Conservation (phyloP, 2,113 vertebrate species). For the Pionites leucogaster region DNA sequence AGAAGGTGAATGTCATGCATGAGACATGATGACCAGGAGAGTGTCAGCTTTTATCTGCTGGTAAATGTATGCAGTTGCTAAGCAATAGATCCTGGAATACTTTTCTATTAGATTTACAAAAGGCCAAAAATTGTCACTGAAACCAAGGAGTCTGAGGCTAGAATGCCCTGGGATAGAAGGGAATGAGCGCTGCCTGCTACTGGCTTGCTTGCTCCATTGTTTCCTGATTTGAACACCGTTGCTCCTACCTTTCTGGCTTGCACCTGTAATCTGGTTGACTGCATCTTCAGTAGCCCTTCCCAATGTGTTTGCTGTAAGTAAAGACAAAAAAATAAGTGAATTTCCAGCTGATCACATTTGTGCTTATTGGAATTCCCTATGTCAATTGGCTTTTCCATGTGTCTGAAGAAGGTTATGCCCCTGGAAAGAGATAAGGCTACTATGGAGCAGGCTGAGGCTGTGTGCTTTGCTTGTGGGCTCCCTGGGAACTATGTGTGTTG, state of each 20-base stretch:
- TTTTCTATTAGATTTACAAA: background rate
- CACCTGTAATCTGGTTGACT: conserved; percentile 50
- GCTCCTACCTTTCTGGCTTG: conserved; percentile 67
- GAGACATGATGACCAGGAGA: fast-evolving
- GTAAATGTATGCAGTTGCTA: background rate
- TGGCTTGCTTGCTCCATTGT: background rate
- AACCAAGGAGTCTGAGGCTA: background rate
- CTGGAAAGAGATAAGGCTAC: background rate
- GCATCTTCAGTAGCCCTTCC: conserved; percentile 47
- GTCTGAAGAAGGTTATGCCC: background rate
- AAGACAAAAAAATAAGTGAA: background rate
- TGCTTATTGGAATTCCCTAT: background rate
- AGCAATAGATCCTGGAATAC: background rate
- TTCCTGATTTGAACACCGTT: background rate
- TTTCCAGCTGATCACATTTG: background rate
- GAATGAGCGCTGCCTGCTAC: background rate
- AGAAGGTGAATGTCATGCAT: too few relatives aligned
- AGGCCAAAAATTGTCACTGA: background rate
- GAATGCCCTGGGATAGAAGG: background rate
- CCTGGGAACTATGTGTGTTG: background rate
- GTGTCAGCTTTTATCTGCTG: background rate
- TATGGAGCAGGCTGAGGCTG: background rate
- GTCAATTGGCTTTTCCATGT: fast-evolving
- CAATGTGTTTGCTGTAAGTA: conserved; percentile 37
- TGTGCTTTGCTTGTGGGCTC: background rate